These are phyloP conservation scores for Hydra vulgaris DNA, from an alignment of 30 jellyfish, hydroid and myxozoan species.

Conservation along the genomic window DNA sequence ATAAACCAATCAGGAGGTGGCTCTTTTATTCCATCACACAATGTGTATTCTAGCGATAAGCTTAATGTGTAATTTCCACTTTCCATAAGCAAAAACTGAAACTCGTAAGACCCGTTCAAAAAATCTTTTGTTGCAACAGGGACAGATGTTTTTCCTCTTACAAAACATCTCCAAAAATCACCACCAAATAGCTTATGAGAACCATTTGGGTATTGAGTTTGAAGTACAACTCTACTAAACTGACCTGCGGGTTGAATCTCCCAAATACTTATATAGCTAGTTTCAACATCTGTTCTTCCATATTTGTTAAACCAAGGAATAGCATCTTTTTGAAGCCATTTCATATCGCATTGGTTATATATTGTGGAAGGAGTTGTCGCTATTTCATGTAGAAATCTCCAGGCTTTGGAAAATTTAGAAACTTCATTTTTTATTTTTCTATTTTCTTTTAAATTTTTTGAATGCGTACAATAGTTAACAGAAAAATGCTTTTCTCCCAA, in stretches of 20 bases:
- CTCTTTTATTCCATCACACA: conserved; percentile 89
- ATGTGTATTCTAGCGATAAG: conserved; percentile 64
- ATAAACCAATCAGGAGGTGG: conserved; percentile 94
- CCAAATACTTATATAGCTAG: conserved; percentile 57
- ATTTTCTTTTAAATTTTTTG: background rate
- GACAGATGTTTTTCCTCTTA: conserved; percentile 55
- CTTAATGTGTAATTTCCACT: conserved; percentile 49
- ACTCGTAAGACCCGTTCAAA: conserved; percentile 84
- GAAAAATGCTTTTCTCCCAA: background rate
- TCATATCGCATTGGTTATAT: conserved; percentile 18
- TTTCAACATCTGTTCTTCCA: conserved; percentile 61
- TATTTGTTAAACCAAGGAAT: conserved; percentile 69
- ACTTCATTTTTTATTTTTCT: no score
- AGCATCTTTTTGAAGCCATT: conserved; percentile 31
- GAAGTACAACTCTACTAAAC: conserved; percentile 67
- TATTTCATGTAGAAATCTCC: background rate
- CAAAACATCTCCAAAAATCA: conserved; percentile 76
- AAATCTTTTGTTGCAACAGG: conserved; percentile 46
- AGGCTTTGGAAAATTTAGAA: background rate
- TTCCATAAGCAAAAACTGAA: conserved; percentile 54
- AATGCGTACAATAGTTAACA: background rate
- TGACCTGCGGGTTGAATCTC: conserved; percentile 81
- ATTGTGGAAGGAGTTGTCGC: background rate
- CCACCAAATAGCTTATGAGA: conserved; percentile 55
- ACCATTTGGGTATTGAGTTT: conserved; percentile 62